Evolutionary conservation across 2,797 vertebrate genomes (phyloP), one percentile per base, ranked within the genome.

Genomic region (Macropus fuliginosus): DNA sequence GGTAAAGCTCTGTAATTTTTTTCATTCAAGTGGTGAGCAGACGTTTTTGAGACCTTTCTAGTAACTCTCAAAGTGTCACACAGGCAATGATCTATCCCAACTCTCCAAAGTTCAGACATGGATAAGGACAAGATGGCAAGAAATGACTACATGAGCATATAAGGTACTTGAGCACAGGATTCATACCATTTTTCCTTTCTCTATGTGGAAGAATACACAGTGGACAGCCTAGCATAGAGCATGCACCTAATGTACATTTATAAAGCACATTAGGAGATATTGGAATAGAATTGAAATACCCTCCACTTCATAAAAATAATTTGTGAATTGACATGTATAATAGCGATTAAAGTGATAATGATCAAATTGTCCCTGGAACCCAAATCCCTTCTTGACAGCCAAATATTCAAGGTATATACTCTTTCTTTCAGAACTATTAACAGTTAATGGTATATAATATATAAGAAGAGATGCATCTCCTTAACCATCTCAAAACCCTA

Each of bases 1-100:
- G 52, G 52, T 93, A 56, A 40, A 90, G 94, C 56, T 56, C 28
- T 95, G 56, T 91, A n/a, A 91, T 93, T 24, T 21, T 94, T 94
- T 13, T 90, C 56, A 91, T n/a, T 87, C n/a, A 16, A 59, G 34
- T 28, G 28, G 46, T 94, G 55, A 14, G 55, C 59, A 91, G 90
- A 24, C 27, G 40, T 50, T 90, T 91, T 74, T 92, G 66, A 52
- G 91, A n/a, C 10, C 29, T 56, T 93, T 54, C 5, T 14, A 21
- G 29, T 56, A 59, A 91, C 55, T 92, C 52, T 92, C 18, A 91
- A 90, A n/a, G 87, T 55, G 3, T 1, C 59, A 14, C 89, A 94
- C 90, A 96, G 13, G 5, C 62, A 66, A 66, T 66, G 34, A 66
- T 34, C 34, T 16, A 66, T 66, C 62, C 34, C 14, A 18, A 13